Percentiles rank a stretch among this genome's conserved stretches.
These are phyloP conservation scores for Cairina moschata DNA, from an alignment of 2,113 vertebrate species.

Conservation along the genomic window DNA sequence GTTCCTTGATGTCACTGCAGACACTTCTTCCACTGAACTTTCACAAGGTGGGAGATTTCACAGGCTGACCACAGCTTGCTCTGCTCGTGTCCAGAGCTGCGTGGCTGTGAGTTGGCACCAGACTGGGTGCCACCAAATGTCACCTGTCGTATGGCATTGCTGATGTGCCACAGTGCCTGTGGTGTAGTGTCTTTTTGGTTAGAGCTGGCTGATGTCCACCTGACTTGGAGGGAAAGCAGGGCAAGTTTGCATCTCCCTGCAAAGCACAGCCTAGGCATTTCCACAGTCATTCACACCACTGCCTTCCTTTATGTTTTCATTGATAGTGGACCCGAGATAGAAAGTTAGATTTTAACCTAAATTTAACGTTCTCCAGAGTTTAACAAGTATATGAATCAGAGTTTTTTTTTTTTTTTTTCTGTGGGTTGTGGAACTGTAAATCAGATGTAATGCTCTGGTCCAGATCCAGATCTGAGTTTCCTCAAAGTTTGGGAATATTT, in stretches of 20 bases:
- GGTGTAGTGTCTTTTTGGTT: neutral
- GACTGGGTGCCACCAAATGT: neutral
- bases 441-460: neutral
- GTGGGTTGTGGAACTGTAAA: neutral
- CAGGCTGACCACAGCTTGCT: neutral
- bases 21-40: neutral
- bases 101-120: neutral
- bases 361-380: neutral
- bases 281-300: neutral
- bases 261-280: neutral
- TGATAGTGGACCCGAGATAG: neutral
- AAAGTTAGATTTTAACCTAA: neutral
- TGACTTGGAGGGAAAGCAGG: neutral
- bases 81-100: neutral
- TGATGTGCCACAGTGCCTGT: neutral
- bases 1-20: neutral
- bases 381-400: neutral
- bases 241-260: neutral
- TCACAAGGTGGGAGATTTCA: neutral
- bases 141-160: neutral
- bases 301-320: neutral
- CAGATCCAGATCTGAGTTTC: neutral
- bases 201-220: fast-evolving
- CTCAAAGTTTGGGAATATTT: neutral
- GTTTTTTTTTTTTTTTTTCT: neutral